phyloP scores from a whole-genome alignment of 2,113 vertebrate species.

The Nothoprocta pentlandii region DNA sequence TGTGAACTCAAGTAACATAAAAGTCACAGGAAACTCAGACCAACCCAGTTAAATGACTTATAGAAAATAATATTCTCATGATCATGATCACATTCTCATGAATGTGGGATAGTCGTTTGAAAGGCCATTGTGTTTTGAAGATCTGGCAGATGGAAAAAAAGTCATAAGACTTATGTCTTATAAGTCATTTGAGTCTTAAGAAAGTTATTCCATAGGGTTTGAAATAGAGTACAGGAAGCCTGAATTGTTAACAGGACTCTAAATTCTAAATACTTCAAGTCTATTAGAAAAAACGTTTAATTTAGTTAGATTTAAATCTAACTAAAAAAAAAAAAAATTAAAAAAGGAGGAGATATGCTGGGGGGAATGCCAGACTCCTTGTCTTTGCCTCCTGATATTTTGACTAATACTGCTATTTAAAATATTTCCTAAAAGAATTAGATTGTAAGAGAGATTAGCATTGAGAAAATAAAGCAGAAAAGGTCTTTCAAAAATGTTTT shows the following conservation, averaged over 20 bases:
- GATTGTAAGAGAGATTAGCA: neutral
- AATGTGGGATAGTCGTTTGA: neutral
- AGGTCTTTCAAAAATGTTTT: neutral
- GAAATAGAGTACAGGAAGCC: constrained; percentile 17
- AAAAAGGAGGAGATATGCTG: too few species aligned
- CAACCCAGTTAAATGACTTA: constrained; percentile 14
- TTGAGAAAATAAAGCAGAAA: neutral
- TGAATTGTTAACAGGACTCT: neutral
- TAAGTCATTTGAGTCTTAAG: constrained; percentile 15
- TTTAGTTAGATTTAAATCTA: neutral
- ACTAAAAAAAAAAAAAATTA: neutral
- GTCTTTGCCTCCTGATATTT: neutral
- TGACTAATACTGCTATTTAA: neutral
- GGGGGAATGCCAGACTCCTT: neutral
- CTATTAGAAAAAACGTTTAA: neutral
- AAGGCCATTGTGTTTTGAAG: neutral
- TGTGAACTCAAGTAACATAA: neutral
- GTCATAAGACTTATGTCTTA: neutral
- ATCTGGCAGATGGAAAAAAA: constrained; percentile 50
- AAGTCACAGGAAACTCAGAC: neutral
- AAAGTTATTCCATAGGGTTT: constrained; percentile 51
- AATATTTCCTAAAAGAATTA: neutral
- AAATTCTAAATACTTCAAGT: neutral
- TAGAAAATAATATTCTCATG: constrained; percentile 9
- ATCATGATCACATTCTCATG: neutral